These are phyloP conservation scores for Coccyzus lansbergi DNA, from an alignment of 2,797 vertebrate genomes.

Conservation along the genomic window DNA sequence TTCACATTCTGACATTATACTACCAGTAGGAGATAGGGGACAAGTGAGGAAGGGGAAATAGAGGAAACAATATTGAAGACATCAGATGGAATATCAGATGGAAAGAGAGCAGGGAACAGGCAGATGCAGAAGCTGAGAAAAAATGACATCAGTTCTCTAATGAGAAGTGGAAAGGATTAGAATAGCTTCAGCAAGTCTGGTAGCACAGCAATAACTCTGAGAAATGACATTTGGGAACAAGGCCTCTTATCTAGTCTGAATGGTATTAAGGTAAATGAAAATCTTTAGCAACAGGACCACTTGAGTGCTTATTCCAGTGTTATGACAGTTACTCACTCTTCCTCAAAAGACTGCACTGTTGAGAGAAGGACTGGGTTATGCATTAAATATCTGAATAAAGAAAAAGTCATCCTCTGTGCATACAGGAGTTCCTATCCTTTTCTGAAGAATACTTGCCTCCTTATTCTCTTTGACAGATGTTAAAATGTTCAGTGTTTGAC, in stretches of 20 bases:
- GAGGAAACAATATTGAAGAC: neutral
- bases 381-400: constrained; percentile 31
- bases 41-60: neutral
- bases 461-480: constrained; percentile 49
- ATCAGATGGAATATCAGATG: neutral
- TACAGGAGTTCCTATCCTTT: neutral
- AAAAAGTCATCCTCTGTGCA: neutral
- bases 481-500: constrained; percentile 29
- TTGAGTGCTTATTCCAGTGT: constrained; percentile 28
- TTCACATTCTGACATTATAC: constrained; percentile 2
- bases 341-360: constrained; percentile 33
- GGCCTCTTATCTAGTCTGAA: constrained; percentile 24
- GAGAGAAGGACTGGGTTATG: constrained; percentile 4
- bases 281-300: constrained; percentile 24
- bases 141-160: constrained; percentile 41
- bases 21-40: neutral
- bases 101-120: constrained; percentile 7
- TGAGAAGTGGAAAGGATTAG: constrained; percentile 20
- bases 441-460: neutral
- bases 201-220: constrained; percentile 14
- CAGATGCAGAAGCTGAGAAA: neutral
- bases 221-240: constrained; percentile 65
- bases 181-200: constrained; percentile 3
- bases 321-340: constrained; percentile 12
- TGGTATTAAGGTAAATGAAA: constrained; percentile 59